Evolutionary conservation across 1,140 invertebrate genomes (phyloP).

Genomic region (Drosophila ficusphila): DNA sequence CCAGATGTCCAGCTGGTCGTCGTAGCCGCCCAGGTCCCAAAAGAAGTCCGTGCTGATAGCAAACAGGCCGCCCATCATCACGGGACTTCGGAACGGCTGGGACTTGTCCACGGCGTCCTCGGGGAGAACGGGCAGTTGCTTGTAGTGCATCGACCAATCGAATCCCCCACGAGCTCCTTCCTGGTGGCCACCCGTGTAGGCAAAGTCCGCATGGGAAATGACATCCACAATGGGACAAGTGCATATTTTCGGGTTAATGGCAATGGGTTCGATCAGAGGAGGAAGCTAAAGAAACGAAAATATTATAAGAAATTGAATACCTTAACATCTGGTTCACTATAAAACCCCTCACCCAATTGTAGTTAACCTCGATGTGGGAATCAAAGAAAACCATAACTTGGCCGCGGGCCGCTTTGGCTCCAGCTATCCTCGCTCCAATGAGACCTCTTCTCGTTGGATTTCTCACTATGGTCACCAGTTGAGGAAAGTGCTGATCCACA

Average conservation of each 20-base stretch:
- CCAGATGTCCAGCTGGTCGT: conserved; percentile 96
- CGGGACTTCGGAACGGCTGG: conserved; percentile 92
- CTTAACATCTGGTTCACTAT: background rate
- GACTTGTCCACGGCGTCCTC: conserved; percentile 89
- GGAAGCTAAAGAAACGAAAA: conserved; percentile 88
- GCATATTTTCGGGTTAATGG: conserved; percentile 89
- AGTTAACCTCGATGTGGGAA: conserved; percentile 95
- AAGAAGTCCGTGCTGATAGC: conserved; percentile 95
- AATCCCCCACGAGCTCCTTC: conserved; percentile 92
- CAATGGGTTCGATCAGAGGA: conserved; percentile 90
- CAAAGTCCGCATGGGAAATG: conserved; percentile 91
- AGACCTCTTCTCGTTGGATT: conserved; percentile 91
- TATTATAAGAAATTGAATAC: no score
- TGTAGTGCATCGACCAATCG: conserved; percentile 95
- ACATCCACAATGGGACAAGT: conserved; percentile 95
- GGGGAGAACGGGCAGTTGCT: conserved; percentile 90
- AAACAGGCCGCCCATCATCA: conserved; percentile 99
- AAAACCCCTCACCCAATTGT: conserved; percentile 87
- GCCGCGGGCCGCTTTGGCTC: conserved; percentile 91
- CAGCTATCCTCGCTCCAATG: conserved; percentile 94
- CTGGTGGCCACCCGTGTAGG: conserved; percentile 90
- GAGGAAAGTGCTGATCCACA: conserved; percentile 88
- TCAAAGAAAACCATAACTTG: conserved; percentile 96
- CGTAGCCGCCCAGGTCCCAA: conserved; percentile 98
- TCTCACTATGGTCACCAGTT: conserved; percentile 90